Evolutionary conservation across 1,140 invertebrate genomes (phyloP).

Genomic region (Heliconius eleuchia): DNA sequence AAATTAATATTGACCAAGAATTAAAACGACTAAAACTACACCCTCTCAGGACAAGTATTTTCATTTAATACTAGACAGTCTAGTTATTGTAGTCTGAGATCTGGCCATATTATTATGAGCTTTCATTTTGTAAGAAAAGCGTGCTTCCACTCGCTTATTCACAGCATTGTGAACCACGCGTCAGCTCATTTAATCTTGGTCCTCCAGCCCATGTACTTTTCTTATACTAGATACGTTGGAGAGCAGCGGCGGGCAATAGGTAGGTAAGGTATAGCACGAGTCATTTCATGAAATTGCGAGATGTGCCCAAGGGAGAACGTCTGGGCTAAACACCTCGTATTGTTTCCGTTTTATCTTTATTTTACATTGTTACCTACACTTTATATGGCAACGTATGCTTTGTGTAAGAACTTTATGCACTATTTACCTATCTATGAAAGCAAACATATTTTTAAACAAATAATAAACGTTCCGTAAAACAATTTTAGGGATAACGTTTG

Average conservation of each 20-base stretch:
- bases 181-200: slow-evolving; percentile 58
- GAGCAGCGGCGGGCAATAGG: slow-evolving; percentile 21
- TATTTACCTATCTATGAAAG: slow-evolving; percentile 39
- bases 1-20: slow-evolving; percentile 35
- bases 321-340: slow-evolving; percentile 74
- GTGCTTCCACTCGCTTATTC: slow-evolving; percentile 37
- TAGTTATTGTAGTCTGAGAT: slow-evolving; percentile 70
- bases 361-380: slow-evolving; percentile 49
- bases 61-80: slow-evolving; percentile 74
- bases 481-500: slow-evolving; percentile 7
- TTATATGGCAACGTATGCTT: slow-evolving; percentile 40
- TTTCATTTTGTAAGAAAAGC: slow-evolving; percentile 33
- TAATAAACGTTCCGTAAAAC: slow-evolving; percentile 2
- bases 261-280: slow-evolving; percentile 44
- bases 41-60: slow-evolving; percentile 54
- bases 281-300: slow-evolving; percentile 76
- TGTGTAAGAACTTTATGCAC: slow-evolving; percentile 53
- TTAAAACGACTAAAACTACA: slow-evolving; percentile 56
- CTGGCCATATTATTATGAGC: slow-evolving; percentile 53
- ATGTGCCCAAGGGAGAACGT: slow-evolving; percentile 67
- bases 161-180: slow-evolving; percentile 37
- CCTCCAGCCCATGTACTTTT: slow-evolving; percentile 33
- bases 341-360: slow-evolving; percentile 63
- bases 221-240: slow-evolving; percentile 36
- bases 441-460: slow-evolving; percentile 14